Evolutionary conservation across 2,888 invertebrate genomes (phyloP).

Genomic region (Ectemnius continuus): DNA sequence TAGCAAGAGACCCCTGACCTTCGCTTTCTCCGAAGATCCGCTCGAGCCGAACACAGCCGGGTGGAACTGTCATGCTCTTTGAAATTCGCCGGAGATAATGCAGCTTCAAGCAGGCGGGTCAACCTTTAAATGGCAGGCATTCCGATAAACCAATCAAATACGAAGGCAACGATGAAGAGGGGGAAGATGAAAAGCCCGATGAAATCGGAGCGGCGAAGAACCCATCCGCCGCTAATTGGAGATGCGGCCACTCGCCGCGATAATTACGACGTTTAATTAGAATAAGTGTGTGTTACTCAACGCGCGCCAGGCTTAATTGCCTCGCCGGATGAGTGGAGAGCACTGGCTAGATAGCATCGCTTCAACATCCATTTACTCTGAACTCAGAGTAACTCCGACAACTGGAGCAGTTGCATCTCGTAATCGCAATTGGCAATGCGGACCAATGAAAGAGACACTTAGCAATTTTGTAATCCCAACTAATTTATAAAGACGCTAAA

Average conservation of each 20-base stretch:
- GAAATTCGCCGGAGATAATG: constrained; percentile 25
- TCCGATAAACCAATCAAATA: background rate
- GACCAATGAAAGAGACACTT: no score
- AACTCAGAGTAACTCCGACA: no score
- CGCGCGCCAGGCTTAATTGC: constrained; percentile 3
- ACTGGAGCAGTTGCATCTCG: no score
- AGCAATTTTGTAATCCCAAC: no score
- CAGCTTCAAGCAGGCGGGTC: constrained; percentile 17
- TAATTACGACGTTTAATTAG: constrained; percentile 11
- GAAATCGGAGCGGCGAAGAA: no score
- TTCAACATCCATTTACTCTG: background rate
- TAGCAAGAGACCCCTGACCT: constrained; percentile 70
- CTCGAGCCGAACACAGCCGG: constrained; percentile 13
- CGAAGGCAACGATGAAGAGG: background rate
- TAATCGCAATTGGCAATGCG: no score
- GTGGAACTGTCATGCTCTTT: constrained; percentile 47
- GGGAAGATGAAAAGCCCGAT: no score
- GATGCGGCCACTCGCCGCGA: background rate
- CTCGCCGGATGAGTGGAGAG: background rate
- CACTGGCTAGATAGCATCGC: background rate
- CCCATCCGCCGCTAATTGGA: no score
- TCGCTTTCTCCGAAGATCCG: constrained; percentile 68
- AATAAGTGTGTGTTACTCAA: constrained; percentile 18
- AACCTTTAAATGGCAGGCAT: constrained; percentile 31
- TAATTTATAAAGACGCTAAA: no score